Evolutionary conservation across 2,797 vertebrate species (phyloP).

Genomic region (Darevskia nairensis): DNA sequence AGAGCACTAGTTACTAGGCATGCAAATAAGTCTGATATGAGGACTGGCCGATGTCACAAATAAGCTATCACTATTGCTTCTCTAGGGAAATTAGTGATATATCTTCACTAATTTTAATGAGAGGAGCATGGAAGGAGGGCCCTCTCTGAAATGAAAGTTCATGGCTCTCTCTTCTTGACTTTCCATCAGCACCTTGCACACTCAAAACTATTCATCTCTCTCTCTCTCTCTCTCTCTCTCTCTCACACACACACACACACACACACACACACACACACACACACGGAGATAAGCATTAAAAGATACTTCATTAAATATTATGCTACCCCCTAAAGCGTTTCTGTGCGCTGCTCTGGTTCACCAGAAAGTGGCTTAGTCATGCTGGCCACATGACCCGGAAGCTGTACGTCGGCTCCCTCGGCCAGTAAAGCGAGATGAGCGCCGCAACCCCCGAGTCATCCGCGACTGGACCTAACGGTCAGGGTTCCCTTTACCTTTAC

Average conservation of each 20-base stretch:
- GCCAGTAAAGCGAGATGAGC: no score
- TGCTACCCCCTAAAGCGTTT: no score
- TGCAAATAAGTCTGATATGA: not conserved
- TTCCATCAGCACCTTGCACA: not conserved
- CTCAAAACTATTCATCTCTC: not conserved
- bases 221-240: no score
- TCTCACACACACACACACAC: no score
- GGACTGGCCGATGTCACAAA: not conserved
- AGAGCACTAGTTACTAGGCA: not conserved
- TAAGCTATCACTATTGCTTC: not conserved
- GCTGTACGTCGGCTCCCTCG: fast-evolving
- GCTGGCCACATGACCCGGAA: no score
- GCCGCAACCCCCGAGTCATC: no score
- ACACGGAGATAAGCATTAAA: not conserved
- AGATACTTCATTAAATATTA: not conserved
- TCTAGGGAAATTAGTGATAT: not conserved
- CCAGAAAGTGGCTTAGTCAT: no score
- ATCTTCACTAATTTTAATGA: not conserved
- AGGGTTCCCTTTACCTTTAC: no score
- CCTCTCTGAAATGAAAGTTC: not conserved
- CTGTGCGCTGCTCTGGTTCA: no score
- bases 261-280: no score
- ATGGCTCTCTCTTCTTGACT: not conserved
- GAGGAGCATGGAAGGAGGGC: not conserved
- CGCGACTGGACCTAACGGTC: no score